These are phyloP conservation scores for Paramuricea clavata DNA, from an alignment of 92 coral and sea anemone species.

Conservation along the genomic window DNA sequence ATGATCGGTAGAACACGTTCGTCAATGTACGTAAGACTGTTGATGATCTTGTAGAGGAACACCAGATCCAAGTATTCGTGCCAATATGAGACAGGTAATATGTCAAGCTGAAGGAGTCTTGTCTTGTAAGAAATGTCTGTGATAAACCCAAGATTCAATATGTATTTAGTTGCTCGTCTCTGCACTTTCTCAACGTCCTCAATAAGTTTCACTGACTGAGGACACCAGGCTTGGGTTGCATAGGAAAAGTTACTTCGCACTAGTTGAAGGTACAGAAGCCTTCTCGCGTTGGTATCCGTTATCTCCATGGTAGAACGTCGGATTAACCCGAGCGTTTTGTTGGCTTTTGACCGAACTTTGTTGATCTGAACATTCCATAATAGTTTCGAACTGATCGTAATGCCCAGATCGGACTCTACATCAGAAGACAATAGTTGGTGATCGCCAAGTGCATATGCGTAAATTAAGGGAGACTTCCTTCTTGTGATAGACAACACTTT, in stretches of 20 bases:
- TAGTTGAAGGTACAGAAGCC: too few species aligned
- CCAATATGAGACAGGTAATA: too few species aligned
- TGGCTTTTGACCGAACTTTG: not conserved
- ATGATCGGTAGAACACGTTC: too few species aligned
- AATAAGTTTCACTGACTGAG: not conserved
- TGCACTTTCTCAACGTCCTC: not conserved
- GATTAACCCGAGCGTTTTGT: not conserved
- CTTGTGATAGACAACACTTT: too few species aligned
- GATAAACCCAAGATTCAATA: too few species aligned
- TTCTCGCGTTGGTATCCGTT: too few species aligned
- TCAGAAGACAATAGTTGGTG: not conserved
- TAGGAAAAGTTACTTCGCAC: constrained; percentile 28
- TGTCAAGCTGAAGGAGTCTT: too few species aligned
- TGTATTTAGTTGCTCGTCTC: not conserved
- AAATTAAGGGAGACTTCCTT: too few species aligned
- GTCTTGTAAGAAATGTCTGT: not conserved
- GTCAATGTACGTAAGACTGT: too few species aligned
- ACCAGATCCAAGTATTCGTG: too few species aligned
- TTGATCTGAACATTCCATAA: not conserved
- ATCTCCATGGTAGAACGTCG: not conserved
- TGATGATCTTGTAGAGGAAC: too few species aligned
- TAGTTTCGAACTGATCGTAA: not conserved
- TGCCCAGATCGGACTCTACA: not conserved
- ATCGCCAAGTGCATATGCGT: not conserved
- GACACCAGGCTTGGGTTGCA: not conserved